Base-by-base conservation (phyloP, 1,140 invertebrate species). In the Drosophila micromelanica region DNA sequence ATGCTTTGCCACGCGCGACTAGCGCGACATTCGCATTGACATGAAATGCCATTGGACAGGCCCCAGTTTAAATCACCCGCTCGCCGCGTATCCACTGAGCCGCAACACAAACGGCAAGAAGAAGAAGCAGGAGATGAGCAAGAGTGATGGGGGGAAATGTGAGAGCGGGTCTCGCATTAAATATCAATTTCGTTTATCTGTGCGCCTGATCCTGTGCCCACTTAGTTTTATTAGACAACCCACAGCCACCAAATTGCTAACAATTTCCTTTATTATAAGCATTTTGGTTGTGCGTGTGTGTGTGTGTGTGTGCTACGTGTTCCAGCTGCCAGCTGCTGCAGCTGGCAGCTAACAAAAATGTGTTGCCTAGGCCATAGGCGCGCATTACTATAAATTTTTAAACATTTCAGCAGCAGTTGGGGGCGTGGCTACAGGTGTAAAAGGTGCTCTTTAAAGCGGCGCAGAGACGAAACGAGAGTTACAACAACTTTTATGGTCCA, bases 141-240 rank as follows among this genome's bases (percentile, higher is more conserved):
- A 27, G 27, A 27, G 9, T 11, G 23, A 20, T 15, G 32, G 42
- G 23, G 8, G 42, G 23, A 5, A 11, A 60, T 49, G 11, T 13
- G 38, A 32, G 37, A 40, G 30, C 52, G 46, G 48, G 48, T 56
- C 46, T 70, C 62, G 67, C 79, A 89, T 89, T 89, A 89, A 90
- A 90, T 90, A 89, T 89, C 80, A 80, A 89, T 89, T 84, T 84
- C 76, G 80, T 76, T 90, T 89, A 89, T 84, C 70, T 81, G 73
- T 35, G 43, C 59, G 72, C 73, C 63, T 70, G 67, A 76, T 78
- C 64, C 64, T 54, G 43, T 63, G 54, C 65, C 67, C 79, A 89
- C 84, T 89, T 89, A 90, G 76, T 89, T 89, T 90, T 89, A 89
- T 89, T 89, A 84, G 84, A 87, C 76, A 84, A 64, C 73, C 60